A percentile compares a stretch with the other conserved stretches of the same genome.
phyloP scores from a whole-genome alignment of 2,797 vertebrate genomes.

The Allobates femoralis region DNA sequence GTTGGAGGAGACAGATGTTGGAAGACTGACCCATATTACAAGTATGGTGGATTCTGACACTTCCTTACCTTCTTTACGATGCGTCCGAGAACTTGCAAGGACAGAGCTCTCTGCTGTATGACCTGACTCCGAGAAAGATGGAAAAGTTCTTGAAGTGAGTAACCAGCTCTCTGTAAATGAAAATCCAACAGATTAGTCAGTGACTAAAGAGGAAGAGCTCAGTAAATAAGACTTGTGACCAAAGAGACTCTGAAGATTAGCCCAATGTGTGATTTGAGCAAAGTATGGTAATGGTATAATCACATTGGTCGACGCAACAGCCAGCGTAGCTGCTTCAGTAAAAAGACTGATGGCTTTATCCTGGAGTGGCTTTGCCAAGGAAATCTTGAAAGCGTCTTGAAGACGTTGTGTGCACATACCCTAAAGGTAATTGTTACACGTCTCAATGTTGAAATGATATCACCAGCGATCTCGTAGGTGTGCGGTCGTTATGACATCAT shows the following conservation, averaged over 20 bases:
- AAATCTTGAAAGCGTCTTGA: too few species aligned
- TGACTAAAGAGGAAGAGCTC: background rate
- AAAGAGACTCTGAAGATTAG: background rate
- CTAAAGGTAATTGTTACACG: too few species aligned
- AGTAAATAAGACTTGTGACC: background rate
- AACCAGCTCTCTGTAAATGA: slow-evolving; percentile 87
- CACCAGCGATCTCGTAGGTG: too few species aligned
- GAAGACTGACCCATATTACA: background rate
- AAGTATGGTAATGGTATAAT: background rate
- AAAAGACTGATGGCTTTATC: too few species aligned
- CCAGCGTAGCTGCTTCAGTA: too few species aligned
- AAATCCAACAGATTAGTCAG: background rate
- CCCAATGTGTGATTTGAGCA: background rate
- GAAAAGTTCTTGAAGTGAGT: slow-evolving; percentile 97
- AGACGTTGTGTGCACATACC: too few species aligned
- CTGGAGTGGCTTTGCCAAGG: too few species aligned
- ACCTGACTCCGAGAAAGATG: slow-evolving; percentile 93
- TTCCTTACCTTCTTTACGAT: slow-evolving; percentile 87
- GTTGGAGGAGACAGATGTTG: background rate
- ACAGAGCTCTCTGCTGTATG: slow-evolving; percentile 90
- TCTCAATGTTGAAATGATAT: too few species aligned
- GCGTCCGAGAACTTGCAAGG: slow-evolving; percentile 86
- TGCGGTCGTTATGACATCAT: too few species aligned
- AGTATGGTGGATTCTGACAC: background rate
- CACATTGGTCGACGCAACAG: too few species aligned